Evolutionary conservation across 1,140 invertebrate genomes (phyloP).

Genomic region (Drosophila subobscura): DNA sequence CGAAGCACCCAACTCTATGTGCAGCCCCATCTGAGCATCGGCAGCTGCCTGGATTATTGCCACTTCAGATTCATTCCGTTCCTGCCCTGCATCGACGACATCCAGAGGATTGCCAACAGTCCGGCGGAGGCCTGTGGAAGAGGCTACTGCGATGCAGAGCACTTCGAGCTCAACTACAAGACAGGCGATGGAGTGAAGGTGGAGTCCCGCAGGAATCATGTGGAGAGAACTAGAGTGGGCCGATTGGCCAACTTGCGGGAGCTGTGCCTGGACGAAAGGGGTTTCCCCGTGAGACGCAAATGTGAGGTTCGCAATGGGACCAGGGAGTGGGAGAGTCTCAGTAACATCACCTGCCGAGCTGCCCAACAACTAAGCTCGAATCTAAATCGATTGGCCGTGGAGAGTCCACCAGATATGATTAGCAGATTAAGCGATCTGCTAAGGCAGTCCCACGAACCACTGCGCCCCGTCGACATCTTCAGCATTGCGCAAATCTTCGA

Average conservation of each 20-base stretch:
- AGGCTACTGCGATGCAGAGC: slow-evolving; percentile 31
- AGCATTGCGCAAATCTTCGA: slow-evolving; percentile 55
- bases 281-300: slow-evolving; percentile 38
- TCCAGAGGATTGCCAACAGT: slow-evolving; percentile 6
- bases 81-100: slow-evolving; percentile 26
- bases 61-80: slow-evolving; percentile 33
- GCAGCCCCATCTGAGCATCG: background rate
- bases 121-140: slow-evolving; percentile 14
- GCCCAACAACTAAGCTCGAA: slow-evolving; percentile 43
- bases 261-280: slow-evolving; percentile 47
- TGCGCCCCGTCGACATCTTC: slow-evolving; percentile 61
- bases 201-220: slow-evolving; percentile 28
- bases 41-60: slow-evolving; percentile 32
- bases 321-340: slow-evolving; percentile 33
- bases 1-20: background rate
- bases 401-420: slow-evolving; percentile 16
- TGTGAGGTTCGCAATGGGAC: slow-evolving; percentile 39
- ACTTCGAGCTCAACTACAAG: slow-evolving; percentile 43
- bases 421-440: slow-evolving; percentile 27
- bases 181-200: background rate
- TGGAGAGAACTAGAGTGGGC: slow-evolving; percentile 40
- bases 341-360: slow-evolving; percentile 29
- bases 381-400: slow-evolving; percentile 30
- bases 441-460: slow-evolving; percentile 22
- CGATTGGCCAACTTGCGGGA: slow-evolving; percentile 40